Percentiles rank a stretch among this genome's conserved stretches.
Conservation (phyloP, 2,888 invertebrate genomes). For the Eristalis tenax region DNA sequence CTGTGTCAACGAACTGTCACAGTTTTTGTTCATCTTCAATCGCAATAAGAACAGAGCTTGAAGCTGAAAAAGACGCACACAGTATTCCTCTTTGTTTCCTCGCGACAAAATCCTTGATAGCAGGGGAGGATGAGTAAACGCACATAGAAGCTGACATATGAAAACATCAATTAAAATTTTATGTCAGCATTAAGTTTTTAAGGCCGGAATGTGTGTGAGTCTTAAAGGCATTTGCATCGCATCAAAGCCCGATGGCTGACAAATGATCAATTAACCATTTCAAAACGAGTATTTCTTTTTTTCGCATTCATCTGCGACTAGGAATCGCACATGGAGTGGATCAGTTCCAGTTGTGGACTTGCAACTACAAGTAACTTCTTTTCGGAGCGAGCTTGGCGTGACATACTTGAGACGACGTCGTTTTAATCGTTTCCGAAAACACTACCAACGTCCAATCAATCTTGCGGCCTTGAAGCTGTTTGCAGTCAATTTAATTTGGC, state of each 20-base stretch:
- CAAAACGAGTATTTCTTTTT: neutral
- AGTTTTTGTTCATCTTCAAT: neutral
- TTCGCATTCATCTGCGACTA: neutral
- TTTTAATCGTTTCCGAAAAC: neutral
- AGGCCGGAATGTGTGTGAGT: neutral
- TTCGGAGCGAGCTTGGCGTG: neutral
- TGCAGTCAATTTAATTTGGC: neutral
- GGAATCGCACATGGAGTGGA: neutral
- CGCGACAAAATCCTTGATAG: neutral
- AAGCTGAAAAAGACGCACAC: neutral
- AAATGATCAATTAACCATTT: neutral
- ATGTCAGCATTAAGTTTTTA: neutral
- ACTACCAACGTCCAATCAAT: neutral
- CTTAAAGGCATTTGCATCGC: neutral
- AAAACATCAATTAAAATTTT: neutral
- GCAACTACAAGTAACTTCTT: neutral
- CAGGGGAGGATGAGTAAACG: neutral
- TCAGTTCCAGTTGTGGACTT: neutral
- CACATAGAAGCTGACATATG: neutral
- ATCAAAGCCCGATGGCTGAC: neutral
- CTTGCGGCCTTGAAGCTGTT: neutral
- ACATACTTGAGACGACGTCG: neutral
- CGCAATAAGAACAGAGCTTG: neutral
- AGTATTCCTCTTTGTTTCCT: neutral
- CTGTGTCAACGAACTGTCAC: conserved; percentile 27